These are phyloP conservation scores for Drosophila kambysellisi DNA, from an alignment of 2,888 invertebrate genomes.

Conservation along the genomic window DNA sequence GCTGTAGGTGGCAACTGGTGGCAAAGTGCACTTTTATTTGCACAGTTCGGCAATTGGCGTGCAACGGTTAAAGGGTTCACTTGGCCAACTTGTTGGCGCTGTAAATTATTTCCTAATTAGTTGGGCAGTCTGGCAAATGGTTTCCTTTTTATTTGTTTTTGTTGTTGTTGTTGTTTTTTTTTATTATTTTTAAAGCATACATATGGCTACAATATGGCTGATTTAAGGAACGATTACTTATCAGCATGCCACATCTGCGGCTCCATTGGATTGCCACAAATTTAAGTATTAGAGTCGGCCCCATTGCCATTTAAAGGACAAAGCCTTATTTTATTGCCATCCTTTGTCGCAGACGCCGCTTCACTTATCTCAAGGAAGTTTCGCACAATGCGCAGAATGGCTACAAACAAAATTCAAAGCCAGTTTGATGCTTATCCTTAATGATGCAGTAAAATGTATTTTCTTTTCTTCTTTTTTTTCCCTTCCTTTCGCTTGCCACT, in stretches of 20 bases:
- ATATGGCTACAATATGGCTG: slow-evolving; percentile 5
- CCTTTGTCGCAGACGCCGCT: slow-evolving; percentile 39
- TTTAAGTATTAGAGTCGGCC: slow-evolving; percentile 27
- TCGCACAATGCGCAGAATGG: slow-evolving; percentile 60
- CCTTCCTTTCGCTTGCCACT: slow-evolving; percentile 8
- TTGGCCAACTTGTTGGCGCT: slow-evolving; percentile 56
- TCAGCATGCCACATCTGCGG: slow-evolving; percentile 44
- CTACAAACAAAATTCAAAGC: slow-evolving; percentile 81
- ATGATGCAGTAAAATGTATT: slow-evolving; percentile 80
- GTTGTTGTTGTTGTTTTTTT: not conserved
- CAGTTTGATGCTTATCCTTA: slow-evolving; percentile 84
- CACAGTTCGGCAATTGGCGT: slow-evolving; percentile 21
- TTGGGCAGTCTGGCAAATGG: slow-evolving; percentile 26
- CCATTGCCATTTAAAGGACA: slow-evolving; percentile 46
- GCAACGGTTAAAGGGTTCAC: slow-evolving; percentile 43
- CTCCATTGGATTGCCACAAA: slow-evolving; percentile 55
- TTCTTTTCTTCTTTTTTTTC: slow-evolving; percentile 22
- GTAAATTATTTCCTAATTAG: slow-evolving; percentile 78
- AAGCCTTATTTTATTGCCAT: slow-evolving; percentile 56
- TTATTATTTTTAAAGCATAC: slow-evolving; percentile 11
- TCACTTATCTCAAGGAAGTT: slow-evolving; percentile 68
- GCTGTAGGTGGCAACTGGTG: slow-evolving; percentile 48
- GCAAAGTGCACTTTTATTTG: slow-evolving; percentile 33
- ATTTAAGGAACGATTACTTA: slow-evolving; percentile 22
- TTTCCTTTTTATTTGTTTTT: not conserved